Evolutionary conservation across 2,888 invertebrate species (phyloP), one percentile per base, ranked within the genome.

Genomic region (Cyaniris semiargus): DNA sequence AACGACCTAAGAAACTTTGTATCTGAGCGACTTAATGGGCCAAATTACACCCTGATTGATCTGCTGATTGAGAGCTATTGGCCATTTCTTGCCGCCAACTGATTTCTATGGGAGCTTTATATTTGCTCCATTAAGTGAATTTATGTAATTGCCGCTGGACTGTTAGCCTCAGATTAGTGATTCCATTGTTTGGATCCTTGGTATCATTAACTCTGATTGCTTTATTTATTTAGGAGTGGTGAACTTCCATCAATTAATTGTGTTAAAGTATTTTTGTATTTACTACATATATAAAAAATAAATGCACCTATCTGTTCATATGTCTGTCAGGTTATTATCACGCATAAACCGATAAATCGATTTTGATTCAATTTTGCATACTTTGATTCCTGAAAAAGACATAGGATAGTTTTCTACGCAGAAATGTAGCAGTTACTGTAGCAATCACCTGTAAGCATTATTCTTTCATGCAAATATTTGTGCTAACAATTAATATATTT

Each of bases 41-140:
- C 72, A 78, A 79, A 79, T 79, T 78, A 78, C 70, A 70, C 76
- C 70, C 76, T 76, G 79, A 80, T 80, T 79, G 78, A 79, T 80
- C 38, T 66, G 31, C 76, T 78, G 79, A 80, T 78, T 79, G 77
- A 77, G 78, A 78, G 75, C 70, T 79, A 70, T 75, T 77, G 79
- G 76, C 60, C 79, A 79, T 58, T 76, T 76, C 76, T 76, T 71
- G 76, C 71, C 71, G 74, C 48, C 27, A 53, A 74, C 34, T 58
- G 71, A 76, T 76, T 71, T 76, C 76, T 58, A 76, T 71, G 71
- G 76, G 58, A 76, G 71, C 76, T 56, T 76, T 76, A 76, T 76
- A 56, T 76, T 76, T 76, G 72, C 71, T 58, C 38, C 76, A 76
- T 71, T 76, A 76, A 71, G 23, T 21, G 71, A 71, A 76, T 76